Conservation (phyloP, 64 coral and sea anemone species). For the Dendrophyllia cribrosa region DNA sequence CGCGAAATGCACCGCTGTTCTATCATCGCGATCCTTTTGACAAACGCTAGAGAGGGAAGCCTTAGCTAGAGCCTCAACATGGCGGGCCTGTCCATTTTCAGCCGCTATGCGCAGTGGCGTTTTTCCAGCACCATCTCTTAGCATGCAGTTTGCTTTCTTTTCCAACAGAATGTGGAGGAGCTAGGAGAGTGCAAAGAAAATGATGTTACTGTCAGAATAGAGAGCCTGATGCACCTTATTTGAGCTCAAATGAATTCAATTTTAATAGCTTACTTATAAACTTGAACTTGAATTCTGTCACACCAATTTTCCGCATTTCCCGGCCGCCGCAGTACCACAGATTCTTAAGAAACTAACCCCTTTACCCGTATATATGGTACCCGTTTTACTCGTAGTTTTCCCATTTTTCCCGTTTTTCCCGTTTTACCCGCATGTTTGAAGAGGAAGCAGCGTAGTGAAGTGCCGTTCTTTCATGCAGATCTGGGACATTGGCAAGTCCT, state of each 20-base stretch:
- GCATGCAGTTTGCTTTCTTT: constrained; percentile 60
- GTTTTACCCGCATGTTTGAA: constrained; percentile 42
- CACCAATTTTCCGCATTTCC: no score
- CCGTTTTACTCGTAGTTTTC: no score
- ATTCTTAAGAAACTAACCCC: no score
- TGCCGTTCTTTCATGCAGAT: constrained; percentile 74
- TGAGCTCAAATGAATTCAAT: no score
- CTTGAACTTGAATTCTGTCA: no score
- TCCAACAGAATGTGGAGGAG: constrained; percentile 57
- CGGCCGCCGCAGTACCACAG: no score
- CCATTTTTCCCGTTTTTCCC: no score
- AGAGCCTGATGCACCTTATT: no score
- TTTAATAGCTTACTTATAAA: no score
- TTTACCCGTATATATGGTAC: no score
- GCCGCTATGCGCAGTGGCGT: constrained; percentile 87
- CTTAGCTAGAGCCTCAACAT: constrained; percentile 69
- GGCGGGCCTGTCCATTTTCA: constrained; percentile 41
- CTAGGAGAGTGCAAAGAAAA: neutral
- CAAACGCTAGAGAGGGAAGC: constrained; percentile 40
- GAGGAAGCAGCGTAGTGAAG: constrained; percentile 79
- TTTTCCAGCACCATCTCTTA: constrained; percentile 63
- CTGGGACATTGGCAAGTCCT: constrained; percentile 55
- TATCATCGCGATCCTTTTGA: constrained; percentile 62
- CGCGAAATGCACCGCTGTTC: constrained; percentile 86
- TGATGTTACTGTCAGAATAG: no score